These are phyloP conservation scores for Paratrypauchen microcephalus DNA, from an alignment of 2,797 vertebrate species.

Conservation along the genomic window DNA sequence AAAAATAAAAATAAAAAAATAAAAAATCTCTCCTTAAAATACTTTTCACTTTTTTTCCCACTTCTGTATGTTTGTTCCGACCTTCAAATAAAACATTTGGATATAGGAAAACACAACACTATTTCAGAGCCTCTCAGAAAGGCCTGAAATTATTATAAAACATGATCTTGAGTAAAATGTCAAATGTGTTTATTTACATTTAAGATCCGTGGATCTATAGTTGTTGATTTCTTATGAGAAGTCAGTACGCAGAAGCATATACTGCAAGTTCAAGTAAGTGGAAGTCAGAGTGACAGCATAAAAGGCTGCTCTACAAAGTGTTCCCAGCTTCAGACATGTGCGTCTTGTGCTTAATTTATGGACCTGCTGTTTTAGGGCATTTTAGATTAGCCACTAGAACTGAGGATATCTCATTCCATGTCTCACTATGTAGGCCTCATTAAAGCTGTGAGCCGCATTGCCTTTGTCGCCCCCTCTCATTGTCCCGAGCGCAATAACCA, in stretches of 20 bases:
- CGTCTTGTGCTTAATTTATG: slow-evolving; percentile 87
- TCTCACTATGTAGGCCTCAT: slow-evolving; percentile 80
- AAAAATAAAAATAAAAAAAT: too few species aligned
- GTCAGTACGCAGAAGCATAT: slow-evolving; percentile 31
- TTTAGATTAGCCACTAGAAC: slow-evolving; percentile 78
- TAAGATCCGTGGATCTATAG: neutral
- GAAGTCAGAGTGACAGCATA: slow-evolving; percentile 60
- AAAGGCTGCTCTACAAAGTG: slow-evolving; percentile 64
- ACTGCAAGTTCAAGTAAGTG: slow-evolving; percentile 34
- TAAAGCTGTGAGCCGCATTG: slow-evolving; percentile 60
- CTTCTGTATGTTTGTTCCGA: neutral
- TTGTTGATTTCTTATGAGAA: slow-evolving; percentile 26
- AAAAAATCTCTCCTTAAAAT: too few species aligned
- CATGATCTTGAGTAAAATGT: neutral
- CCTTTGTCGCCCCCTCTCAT: slow-evolving; percentile 71
- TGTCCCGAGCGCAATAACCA: slow-evolving; percentile 83
- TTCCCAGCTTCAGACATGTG: slow-evolving; percentile 77
- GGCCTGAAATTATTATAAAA: neutral
- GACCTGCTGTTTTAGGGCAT: slow-evolving; percentile 76
- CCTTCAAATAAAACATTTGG: neutral
- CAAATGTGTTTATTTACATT: neutral
- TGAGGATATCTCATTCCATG: slow-evolving; percentile 82
- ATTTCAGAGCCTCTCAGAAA: too few species aligned
- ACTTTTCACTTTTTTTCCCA: too few species aligned
- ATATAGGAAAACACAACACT: too few species aligned